phyloP scores from a whole-genome alignment of 2,888 invertebrate genomes.

The Microctonus aethiopoides region DNA sequence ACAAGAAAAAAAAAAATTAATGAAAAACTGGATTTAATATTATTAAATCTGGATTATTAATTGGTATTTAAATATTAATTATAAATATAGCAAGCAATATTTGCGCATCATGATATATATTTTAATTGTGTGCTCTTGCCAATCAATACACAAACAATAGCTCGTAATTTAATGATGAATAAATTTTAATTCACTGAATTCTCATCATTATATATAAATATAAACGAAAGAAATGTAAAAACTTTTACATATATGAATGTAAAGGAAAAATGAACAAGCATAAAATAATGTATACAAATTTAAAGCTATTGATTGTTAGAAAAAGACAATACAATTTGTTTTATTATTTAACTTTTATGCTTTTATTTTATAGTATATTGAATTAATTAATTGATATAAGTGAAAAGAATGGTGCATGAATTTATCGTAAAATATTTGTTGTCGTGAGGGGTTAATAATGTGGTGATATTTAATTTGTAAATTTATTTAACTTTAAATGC shows the following conservation, averaged over 20 bases:
- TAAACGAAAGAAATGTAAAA: neutral
- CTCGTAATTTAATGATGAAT: neutral
- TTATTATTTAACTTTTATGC: constrained; percentile 56
- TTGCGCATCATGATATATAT: neutral
- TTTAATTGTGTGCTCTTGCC: neutral
- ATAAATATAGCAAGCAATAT: neutral
- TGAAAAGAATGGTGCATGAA: no score
- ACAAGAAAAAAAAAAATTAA: neutral
- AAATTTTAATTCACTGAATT: neutral
- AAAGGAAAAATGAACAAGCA: neutral
- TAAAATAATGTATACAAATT: constrained; percentile 23
- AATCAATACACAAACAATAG: neutral
- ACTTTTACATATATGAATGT: neutral
- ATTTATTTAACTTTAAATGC: no score
- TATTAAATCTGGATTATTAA: neutral
- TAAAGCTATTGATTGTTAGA: constrained; percentile 54
- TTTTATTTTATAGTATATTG: no score
- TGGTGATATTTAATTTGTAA: neutral
- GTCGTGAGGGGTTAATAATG: no score
- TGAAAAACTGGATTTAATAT: no score
- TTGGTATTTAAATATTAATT: neutral
- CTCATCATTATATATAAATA: neutral
- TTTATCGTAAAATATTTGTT: no score
- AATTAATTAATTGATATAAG: no score
- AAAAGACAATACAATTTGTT: constrained; percentile 65